phyloP scores from a whole-genome alignment of 2,888 invertebrate species.

The Eristalinus sepulchralis region DNA sequence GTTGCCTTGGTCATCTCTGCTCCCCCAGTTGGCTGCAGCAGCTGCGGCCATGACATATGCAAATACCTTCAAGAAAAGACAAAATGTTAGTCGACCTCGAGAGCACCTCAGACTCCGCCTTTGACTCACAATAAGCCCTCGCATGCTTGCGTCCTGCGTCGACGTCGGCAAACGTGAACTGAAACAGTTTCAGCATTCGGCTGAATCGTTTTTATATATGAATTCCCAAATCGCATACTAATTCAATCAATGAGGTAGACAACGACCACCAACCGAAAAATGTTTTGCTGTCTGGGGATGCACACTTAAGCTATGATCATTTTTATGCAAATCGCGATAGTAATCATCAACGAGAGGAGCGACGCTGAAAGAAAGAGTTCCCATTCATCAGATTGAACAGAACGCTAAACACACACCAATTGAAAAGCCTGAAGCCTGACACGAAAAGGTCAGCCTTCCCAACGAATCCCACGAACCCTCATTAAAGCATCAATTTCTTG shows the following conservation, averaged over 20 bases:
- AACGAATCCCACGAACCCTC: neutral
- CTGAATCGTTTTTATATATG: neutral
- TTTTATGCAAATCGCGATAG: neutral
- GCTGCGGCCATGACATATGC: constrained; percentile 20
- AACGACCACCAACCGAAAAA: neutral
- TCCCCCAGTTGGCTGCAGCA: neutral
- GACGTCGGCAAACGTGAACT: neutral
- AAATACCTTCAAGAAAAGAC: neutral
- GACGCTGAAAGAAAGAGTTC: too few relatives aligned
- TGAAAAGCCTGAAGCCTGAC: too few relatives aligned
- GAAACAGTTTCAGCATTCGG: neutral
- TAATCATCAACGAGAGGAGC: neutral
- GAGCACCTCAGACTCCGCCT: neutral
- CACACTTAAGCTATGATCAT: neutral
- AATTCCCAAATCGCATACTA: neutral
- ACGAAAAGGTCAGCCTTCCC: neutral
- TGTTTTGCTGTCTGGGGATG: neutral
- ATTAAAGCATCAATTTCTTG: neutral
- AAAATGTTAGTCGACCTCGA: neutral
- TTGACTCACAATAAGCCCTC: neutral
- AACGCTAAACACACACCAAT: too few relatives aligned
- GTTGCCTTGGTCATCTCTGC: too few relatives aligned
- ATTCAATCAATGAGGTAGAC: neutral
- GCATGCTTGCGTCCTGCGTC: neutral
- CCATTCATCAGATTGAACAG: too few relatives aligned